These are phyloP conservation scores for Bucorvus abyssinicus DNA, from an alignment of 2,797 vertebrate genomes.

Conservation along the genomic window DNA sequence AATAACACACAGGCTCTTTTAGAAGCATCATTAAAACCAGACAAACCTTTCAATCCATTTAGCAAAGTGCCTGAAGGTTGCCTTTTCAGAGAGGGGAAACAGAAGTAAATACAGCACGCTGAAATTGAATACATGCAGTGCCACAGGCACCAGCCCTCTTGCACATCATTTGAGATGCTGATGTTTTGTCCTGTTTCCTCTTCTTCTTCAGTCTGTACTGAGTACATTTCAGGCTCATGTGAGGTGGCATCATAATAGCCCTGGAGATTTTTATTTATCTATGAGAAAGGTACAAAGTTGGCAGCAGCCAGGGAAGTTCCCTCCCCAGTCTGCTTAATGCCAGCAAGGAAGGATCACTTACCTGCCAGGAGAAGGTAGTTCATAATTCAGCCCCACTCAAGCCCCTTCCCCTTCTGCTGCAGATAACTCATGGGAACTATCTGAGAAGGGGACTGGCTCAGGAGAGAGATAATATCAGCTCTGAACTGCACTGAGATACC, in stretches of 20 bases:
- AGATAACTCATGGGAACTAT: not conserved
- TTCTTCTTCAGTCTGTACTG: not conserved
- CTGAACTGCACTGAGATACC: not conserved
- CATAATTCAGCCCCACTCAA: not conserved
- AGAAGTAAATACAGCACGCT: conserved; percentile 53
- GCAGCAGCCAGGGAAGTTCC: not conserved
- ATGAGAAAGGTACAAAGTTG: not conserved
- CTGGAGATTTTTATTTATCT: not conserved
- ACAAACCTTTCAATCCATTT: conserved; percentile 45
- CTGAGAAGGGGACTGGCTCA: not conserved
- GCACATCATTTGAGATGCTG: conserved; percentile 25
- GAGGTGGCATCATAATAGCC: not conserved
- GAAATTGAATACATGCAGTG: conserved; percentile 30
- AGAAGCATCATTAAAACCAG: conserved; percentile 37
- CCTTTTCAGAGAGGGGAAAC: conserved; percentile 30
- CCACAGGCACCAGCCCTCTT: conserved; percentile 48
- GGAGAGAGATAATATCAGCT: not conserved
- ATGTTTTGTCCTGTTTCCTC: conserved; percentile 33
- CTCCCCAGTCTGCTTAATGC: not conserved
- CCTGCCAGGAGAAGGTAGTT: not conserved
- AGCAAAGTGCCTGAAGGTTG: conserved; percentile 31
- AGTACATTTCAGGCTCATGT: not conserved
- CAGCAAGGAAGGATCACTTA: not conserved
- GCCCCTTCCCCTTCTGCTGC: not conserved
- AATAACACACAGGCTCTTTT: conserved; percentile 34